Percentiles rank a stretch among this genome's conserved stretches.
phyloP scores from a whole-genome alignment of 2,888 invertebrate species.

The Rhabditoides inermis region DNA sequence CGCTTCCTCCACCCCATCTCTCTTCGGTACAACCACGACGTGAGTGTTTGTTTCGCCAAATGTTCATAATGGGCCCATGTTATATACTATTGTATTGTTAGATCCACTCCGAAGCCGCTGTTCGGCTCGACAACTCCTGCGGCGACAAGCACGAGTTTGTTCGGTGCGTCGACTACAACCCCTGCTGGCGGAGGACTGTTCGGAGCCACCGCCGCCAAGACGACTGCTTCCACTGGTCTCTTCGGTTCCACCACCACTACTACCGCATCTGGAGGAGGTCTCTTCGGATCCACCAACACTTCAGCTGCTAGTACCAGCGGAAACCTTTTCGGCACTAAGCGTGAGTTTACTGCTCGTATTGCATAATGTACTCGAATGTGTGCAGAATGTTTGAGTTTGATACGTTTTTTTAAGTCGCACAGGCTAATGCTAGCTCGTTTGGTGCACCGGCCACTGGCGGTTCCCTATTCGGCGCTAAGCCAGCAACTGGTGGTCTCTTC shows the following conservation, averaged over 20 bases:
- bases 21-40: slow-evolving; percentile 10
- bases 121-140: slow-evolving; percentile 18
- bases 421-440: slow-evolving; percentile 2
- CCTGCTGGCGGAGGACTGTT: slow-evolving; percentile 10
- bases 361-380: no score
- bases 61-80: neutral
- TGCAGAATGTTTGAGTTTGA: no score
- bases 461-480: slow-evolving; percentile 7
- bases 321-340: neutral
- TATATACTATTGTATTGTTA: neutral
- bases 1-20: slow-evolving; percentile 5
- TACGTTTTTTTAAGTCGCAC: no score
- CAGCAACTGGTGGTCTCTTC: slow-evolving; percentile 10
- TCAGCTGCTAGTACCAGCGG: neutral
- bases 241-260: slow-evolving; percentile 9
- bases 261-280: slow-evolving; percentile 3
- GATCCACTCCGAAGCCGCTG: slow-evolving; percentile 10
- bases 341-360: neutral
- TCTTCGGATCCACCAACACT: slow-evolving; percentile 2
- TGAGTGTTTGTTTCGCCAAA: neutral
- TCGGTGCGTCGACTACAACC: slow-evolving; percentile 13
- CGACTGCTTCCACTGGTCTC: slow-evolving; percentile 8
- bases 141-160: slow-evolving; percentile 11
- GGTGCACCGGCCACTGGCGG: slow-evolving; percentile 3
- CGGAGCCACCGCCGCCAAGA: slow-evolving; percentile 6